Base-by-base conservation (phyloP, 2,888 invertebrate species). In the Neoaliturus tenellus region DNA sequence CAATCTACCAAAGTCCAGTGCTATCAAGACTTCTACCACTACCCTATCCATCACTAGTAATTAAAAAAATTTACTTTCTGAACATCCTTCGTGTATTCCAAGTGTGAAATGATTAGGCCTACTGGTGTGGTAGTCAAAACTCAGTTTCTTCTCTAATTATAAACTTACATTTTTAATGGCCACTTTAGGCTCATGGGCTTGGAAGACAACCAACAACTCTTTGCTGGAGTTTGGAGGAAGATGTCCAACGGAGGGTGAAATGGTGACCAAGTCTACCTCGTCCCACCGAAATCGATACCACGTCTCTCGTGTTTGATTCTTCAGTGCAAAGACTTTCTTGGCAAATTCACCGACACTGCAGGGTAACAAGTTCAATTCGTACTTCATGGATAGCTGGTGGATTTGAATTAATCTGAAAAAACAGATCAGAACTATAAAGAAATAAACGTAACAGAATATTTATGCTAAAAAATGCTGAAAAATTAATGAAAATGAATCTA, bases 251-350 rank as follows among this genome's bases (percentile, higher is more conserved):
- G 71, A 35, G 3, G 82, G 82, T 12, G 71, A 73, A 17, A 82
- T 39, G 17, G 55, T 48, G 31, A 81, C 0, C 20, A 33, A n/a
- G 20, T 44, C 48, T 0, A 33, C 41, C 0, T 81, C 39, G 3
- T 81, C 69, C 67, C 67, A 81, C 35, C 71, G 69, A 31, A 81
- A 81, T 17, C 73, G 51, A 23, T 82, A 82, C 35, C 55, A 71
- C 12, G 33, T 35, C 25, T 73, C 39, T 39, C 33, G n/a, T 1
- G 82, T 55, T n/a, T 69, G 55, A 28, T 82, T 82, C 25, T 17
- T 31, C 39, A 82, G 1, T 23, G 28, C 10, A 23, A 71, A 82
- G 23, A 73, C 17, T 39, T 73, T 31, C 39, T 51, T 55, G n/a
- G 20, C 55, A 17, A n/a, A 20, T 14, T 35, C 73, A 0, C 58